Percentiles rank a stretch among this genome's conserved stretches.
These are phyloP conservation scores for Actenoides hombroni DNA, from an alignment of 2,113 vertebrate species.

Conservation along the genomic window DNA sequence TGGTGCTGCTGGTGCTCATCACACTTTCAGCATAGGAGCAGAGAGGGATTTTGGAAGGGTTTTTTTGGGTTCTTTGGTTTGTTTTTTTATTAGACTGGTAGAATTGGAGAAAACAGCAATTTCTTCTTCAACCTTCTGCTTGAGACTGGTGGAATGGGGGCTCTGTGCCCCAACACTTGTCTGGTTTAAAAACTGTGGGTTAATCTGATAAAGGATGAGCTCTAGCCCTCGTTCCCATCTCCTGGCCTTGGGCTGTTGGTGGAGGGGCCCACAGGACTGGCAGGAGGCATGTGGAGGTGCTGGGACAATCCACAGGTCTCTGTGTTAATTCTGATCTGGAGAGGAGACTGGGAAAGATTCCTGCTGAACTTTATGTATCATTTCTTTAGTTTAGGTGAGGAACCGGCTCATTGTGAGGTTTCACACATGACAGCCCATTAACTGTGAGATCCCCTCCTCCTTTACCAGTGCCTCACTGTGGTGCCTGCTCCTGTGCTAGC, in stretches of 20 bases:
- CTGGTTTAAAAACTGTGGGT: background rate
- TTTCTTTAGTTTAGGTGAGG: background rate
- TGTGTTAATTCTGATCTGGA: rapidly evolving
- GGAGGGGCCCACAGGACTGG: background rate
- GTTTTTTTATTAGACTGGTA: background rate
- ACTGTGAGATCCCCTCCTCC: rapidly evolving
- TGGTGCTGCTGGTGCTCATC: background rate
- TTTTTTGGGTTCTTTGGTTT: background rate
- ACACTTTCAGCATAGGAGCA: rapidly evolving
- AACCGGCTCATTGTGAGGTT: rapidly evolving
- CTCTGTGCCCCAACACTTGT: background rate
- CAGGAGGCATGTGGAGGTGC: background rate
- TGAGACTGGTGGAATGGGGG: rapidly evolving
- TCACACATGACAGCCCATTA: rapidly evolving
- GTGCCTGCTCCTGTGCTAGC: background rate
- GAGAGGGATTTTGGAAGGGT: background rate
- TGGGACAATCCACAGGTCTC: background rate
- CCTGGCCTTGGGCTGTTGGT: rapidly evolving
- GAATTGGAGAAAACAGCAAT: background rate
- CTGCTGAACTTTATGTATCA: rapidly evolving
- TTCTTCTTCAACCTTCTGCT: background rate
- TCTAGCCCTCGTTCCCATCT: background rate
- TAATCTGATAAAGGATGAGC: background rate
- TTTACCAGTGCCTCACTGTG: background rate
- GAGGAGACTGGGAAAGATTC: background rate